Evolutionary conservation across 2,113 vertebrate species (phyloP), one percentile per base, ranked within the genome.

Genomic region (Cranoglanis bouderius): DNA sequence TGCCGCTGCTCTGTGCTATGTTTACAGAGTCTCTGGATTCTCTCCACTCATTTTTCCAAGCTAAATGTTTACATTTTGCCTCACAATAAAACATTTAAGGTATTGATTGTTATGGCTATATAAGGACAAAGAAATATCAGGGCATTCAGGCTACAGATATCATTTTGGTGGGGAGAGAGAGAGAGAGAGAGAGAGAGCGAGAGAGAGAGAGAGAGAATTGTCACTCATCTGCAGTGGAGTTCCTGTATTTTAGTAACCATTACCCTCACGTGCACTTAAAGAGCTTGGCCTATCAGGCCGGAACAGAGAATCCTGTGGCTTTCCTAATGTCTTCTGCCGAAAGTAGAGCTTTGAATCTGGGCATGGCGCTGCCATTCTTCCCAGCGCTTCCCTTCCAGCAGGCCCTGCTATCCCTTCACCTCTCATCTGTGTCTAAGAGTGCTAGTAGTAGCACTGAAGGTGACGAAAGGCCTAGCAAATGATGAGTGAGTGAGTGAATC

Each of bases 21-120:
- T 89, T 84, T 86, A 86, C 75, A 91, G 85, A 85, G 90, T 91
- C 91, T 90, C 91, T 92, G 92, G 92, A 90, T 90, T 91, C 94
- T 94, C 91, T 88, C 88, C 59, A 61, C 78, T 51, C 46, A 67
- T 70, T 70, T 86, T 86, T 87, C 81, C 51, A 61, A 57, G 85
- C 82, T 81, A 91, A 92, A 92, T 94, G 91, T 95, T 94, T 92
- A 89, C 90, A 91, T 89, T 87, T 75, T 75, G 85, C 67, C 91
- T 91, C 57, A 83, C 88, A 46, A 93, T 94, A 93, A 94, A 96
- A 90, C 92, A 92, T 92, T 90, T 81, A 49, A 80, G 84, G 88
- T 92, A 95, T 94, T 92, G 93, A 94, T 94, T 88, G 89, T 86
- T 92, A 21, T 93, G 92, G 93, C 95, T 94, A 93, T 95, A 95